Evolutionary conservation across 2,113 vertebrate genomes (phyloP), one percentile per base, ranked within the genome.

Genomic region (Myotis brandtii): DNA sequence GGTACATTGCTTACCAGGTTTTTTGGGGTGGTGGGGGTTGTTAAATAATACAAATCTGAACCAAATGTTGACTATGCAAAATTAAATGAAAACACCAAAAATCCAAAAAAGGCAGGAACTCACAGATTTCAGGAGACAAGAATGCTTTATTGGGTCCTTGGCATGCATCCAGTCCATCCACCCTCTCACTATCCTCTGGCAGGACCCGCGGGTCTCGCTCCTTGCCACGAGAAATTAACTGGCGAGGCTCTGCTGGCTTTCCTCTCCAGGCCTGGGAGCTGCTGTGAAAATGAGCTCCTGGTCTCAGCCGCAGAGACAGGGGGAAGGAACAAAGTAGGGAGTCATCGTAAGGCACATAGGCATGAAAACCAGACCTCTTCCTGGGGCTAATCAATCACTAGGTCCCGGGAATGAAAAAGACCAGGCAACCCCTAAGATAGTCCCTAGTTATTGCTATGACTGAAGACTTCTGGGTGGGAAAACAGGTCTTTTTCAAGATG

Each of bases 61-160:
- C 32, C 62, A 79, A 72, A 76, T 25, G 27, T 80, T 81, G 43
- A 76, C 73, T 48, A 34, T n/a, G 67, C 27, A 86, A 82, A 70
- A 62, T 66, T 48, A 59, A 27, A 73, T 20, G 27, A 69, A 91
- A 86, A 86, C 64, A 82, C 46, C n/a, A 69, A 73, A 81, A 81
- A 83, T 17, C 56, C 43, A 73, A 80, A 70, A 64, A 83, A 96
- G 69, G 81, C 85, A 62, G 10, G 23, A 75, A 70, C 75, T 69
- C 84, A 86, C 69, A 79, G 81, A 83, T 52, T 40, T 73, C 62
- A 83, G 69, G 40, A 69, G 64, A 92, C n/a, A 72, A 72, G 73
- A 89, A 86, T 50, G 88, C 81, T 95, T 97, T 92, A 96, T 83
- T 96, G 94, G 79, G 86, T 92, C 94, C 37, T 86, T 77, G 30